Evolutionary conservation across 2,888 invertebrate genomes (phyloP), one percentile per base, ranked within the genome.

Genomic region (Ophioninae sp.): DNA sequence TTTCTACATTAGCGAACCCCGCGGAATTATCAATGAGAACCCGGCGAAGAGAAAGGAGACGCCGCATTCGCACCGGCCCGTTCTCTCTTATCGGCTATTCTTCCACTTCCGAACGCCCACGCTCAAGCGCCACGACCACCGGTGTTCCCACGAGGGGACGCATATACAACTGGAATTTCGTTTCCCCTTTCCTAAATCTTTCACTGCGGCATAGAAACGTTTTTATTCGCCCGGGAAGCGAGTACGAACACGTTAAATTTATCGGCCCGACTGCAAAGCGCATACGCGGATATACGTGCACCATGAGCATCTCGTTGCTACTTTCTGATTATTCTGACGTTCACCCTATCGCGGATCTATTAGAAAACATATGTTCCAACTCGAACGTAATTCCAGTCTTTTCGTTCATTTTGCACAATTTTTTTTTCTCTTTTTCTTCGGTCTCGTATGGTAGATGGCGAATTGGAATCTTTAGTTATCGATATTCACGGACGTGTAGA

Each of bases 171-270:
- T 30, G 64, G 17, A 59, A 17, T 73, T 76, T 74, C 79, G 39
- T 65, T 21, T 67, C 50, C 75, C 23, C 67, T 69, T 65, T 73
- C 75, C 78, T 69, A 23, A 39, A 62, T 84, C 82, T 74, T 86
- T 70, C 80, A 39, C 50, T 68, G 75, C 74, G 59, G 79, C 69
- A 73, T 76, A 73, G 75, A 75, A 79, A 84, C 79, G 75, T 84
- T 84, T 84, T 84, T 81, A 84, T 87, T 84, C 81, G 87, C 85
- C 82, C 85, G 79, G 85, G 86, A 82, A 85, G 81, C 86, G 83
- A 87, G 85, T 86, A 86, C 81, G 84, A 82, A 64, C 78, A 85
- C 74, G 84, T 86, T 87, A 85, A 85, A 87, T 85, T 86, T 85
- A 87, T 83, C 77, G 79, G 75, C 73, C 61, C 23, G 76, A 64